These are phyloP conservation scores for Enteromius unitaeniatus DNA, from an alignment of 2,797 vertebrate species.

Conservation along the genomic window DNA sequence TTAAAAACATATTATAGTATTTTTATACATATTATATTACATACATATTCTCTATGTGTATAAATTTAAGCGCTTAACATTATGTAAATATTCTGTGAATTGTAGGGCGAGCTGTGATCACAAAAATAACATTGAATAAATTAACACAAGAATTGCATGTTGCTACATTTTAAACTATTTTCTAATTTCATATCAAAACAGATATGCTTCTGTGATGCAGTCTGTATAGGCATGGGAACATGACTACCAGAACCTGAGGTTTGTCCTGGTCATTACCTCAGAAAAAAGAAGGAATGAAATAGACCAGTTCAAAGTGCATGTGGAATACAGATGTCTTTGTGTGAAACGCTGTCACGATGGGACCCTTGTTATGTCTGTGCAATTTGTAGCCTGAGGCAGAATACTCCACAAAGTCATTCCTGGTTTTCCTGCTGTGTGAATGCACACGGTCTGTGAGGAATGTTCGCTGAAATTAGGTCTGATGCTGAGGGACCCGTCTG, in stretches of 20 bases:
- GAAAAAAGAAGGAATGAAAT: background rate
- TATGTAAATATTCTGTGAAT: background rate
- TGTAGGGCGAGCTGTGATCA: background rate
- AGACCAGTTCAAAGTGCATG: constrained; percentile 4
- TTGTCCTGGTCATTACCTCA: constrained; percentile 23
- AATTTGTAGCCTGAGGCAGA: constrained; percentile 45
- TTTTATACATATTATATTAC: no score
- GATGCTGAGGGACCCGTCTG: constrained; percentile 28
- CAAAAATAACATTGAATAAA: background rate
- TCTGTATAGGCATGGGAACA: constrained; percentile 14
- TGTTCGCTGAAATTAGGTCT: constrained; percentile 41
- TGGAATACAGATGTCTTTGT: constrained; percentile 42
- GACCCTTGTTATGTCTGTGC: constrained; percentile 46
- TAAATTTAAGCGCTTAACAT: background rate
- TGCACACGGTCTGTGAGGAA: constrained; percentile 27
- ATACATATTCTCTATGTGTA: background rate
- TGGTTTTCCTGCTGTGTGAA: constrained; percentile 40
- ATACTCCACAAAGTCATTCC: constrained; percentile 16
- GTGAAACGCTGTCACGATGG: constrained; percentile 15
- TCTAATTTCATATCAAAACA: background rate
- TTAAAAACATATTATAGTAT: background rate
- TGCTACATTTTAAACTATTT: background rate
- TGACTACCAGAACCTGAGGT: background rate
- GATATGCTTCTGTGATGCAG: background rate
- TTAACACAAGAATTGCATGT: background rate